Base-by-base conservation (phyloP, 2,113 vertebrate genomes). In the Peromyscus leucopus region DNA sequence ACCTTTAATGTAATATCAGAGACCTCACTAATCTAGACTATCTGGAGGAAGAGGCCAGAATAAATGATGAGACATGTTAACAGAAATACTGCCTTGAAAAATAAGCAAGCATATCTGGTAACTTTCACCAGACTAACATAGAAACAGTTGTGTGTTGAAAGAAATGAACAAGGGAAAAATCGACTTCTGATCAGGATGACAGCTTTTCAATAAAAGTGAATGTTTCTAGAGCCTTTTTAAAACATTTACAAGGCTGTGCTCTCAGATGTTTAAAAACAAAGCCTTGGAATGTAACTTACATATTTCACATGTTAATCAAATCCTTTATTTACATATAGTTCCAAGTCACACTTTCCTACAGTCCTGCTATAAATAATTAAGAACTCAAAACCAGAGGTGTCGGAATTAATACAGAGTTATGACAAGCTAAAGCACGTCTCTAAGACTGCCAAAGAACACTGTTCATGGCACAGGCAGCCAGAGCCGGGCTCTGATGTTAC, bases 341-440 rank as follows among this genome's bases (percentile, higher is more conserved):
- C 69, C 74, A 94, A 74, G 83, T 33, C 76, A 88, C 51, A 61
- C 15, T 95, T 94, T 82, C 55, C 36, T 89, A 87, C 4, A 42
- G 48, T n/a, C 71, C 69, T 69, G 65, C 28, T 95, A 83, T 48
- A 95, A 75, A 76, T 22, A 55, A 89, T 91, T 61, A 80, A 85
- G 92, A 83, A 78, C 85, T 82, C 5, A 57, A 48, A 90, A 83
- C 48, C 16, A 76, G 69, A 95, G 57, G 55, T n/a, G 22, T 63
- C 19, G 46, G 22, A 88, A 75, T 86, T n/a, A 74, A 83, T 48
- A 26, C 71, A 91, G 85, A 92, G 71, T 97, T 95, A 74, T 5
- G 7, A 78, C 46, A 96, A 80, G 89, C 92, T 98, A 97, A 98
- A 97, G 94, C 96, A 4, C 0, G 46, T 57, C 97, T 97, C 98